Conservation (phyloP, 2,797 vertebrate species). For the Cyclopterus lumpus region DNA sequence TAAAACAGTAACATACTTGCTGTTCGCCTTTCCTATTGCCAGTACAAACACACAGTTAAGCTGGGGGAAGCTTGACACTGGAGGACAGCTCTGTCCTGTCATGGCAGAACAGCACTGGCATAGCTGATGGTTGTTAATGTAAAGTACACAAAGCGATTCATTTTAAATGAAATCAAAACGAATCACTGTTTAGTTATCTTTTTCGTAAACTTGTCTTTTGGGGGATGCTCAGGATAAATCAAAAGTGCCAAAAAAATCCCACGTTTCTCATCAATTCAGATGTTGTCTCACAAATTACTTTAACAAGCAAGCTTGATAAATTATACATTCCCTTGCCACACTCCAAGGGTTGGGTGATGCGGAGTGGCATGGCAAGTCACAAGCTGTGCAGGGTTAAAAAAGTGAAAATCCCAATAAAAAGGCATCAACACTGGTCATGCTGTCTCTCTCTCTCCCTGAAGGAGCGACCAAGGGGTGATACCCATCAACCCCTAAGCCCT, state of each 20-base stretch:
- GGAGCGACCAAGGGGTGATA: slow-evolving; percentile 13
- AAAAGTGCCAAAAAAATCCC: not conserved
- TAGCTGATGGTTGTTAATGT: slow-evolving; percentile 3
- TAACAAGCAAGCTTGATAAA: slow-evolving; percentile 21
- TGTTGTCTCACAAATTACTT: slow-evolving; percentile 19
- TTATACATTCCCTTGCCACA: slow-evolving; percentile 1
- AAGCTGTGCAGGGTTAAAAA: slow-evolving; percentile 25
- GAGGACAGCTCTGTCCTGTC: slow-evolving; percentile 36
- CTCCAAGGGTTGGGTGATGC: slow-evolving; percentile 1
- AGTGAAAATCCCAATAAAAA: slow-evolving; percentile 28
- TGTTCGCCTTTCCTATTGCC: slow-evolving; percentile 39
- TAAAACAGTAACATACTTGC: slow-evolving; percentile 40
- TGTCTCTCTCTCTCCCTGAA: not conserved
- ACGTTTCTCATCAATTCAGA: slow-evolving; percentile 13
- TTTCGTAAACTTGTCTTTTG: not conserved
- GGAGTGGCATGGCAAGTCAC: not conserved
- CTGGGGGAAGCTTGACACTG: slow-evolving; percentile 27
- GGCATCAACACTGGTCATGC: slow-evolving; percentile 17
- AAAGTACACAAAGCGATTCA: not conserved
- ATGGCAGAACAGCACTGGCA: slow-evolving; percentile 10
- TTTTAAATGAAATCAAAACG: not conserved
- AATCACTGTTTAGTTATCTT: not conserved
- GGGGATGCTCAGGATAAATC: not conserved
- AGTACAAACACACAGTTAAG: slow-evolving; percentile 66
- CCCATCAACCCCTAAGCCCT: slow-evolving; percentile 23